Evolutionary conservation across 2,888 invertebrate genomes (phyloP).

Genomic region (Mimumesa dahlbomi): DNA sequence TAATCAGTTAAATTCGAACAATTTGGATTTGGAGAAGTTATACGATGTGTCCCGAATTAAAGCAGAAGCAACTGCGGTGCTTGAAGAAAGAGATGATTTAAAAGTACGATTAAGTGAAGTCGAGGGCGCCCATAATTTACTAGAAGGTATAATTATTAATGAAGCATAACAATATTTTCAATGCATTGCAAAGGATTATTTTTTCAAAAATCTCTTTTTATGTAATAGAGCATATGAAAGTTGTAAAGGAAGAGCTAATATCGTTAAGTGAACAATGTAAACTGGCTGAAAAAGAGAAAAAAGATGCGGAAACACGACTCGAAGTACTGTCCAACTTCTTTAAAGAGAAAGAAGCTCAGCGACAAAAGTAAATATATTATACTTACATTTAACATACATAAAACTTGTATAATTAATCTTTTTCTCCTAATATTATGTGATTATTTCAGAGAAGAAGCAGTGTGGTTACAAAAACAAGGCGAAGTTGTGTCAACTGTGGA

Average conservation of each 20-base stretch:
- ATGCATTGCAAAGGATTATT: too few species aligned
- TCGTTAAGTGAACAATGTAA: constrained; percentile 83
- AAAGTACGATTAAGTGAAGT: constrained; percentile 75
- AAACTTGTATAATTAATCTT: too few species aligned
- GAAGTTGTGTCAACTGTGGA: constrained; percentile 91
- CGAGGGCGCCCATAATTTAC: constrained; percentile 78
- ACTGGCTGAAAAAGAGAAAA: constrained; percentile 86
- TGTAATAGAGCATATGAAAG: constrained; percentile 78
- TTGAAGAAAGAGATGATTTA: constrained; percentile 81
- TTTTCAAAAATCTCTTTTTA: constrained; percentile 50
- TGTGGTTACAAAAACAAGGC: constrained; percentile 90
- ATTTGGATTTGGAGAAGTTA: constrained; percentile 80
- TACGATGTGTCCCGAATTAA: constrained; percentile 83
- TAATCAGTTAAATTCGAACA: constrained; percentile 71
- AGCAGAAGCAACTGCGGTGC: constrained; percentile 83
- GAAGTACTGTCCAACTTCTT: constrained; percentile 94
- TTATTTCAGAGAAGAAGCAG: constrained; percentile 87
- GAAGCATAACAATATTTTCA: too few species aligned
- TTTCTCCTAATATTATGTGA: neutral
- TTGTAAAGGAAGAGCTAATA: constrained; percentile 81
- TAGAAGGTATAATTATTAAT: constrained; percentile 74
- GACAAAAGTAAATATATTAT: constrained; percentile 86
- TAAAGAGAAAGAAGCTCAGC: constrained; percentile 92
- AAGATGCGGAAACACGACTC: constrained; percentile 90
- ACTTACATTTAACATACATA: neutral